phyloP scores from a whole-genome alignment of 2,797 vertebrate species.

The Clamator glandarius region DNA sequence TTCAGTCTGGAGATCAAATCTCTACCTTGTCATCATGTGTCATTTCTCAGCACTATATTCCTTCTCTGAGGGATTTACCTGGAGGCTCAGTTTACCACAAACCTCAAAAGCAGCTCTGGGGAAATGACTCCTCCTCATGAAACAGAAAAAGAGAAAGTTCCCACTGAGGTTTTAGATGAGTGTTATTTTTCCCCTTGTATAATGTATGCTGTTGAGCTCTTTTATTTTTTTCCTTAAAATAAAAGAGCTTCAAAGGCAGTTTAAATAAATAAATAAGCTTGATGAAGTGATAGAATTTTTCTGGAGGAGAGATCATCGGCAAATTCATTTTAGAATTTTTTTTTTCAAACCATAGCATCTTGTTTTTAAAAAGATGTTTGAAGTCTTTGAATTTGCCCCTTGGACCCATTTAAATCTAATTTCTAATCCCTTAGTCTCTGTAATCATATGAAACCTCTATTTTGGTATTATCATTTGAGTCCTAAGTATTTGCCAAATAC shows the following conservation, averaged over 20 bases:
- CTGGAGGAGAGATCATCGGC: slow-evolving; percentile 56
- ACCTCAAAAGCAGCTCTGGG: background rate
- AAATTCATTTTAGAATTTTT: slow-evolving; percentile 56
- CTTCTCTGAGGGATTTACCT: background rate
- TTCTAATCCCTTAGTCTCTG: slow-evolving; percentile 68
- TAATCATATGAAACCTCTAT: slow-evolving; percentile 66
- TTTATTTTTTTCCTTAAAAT: slow-evolving; percentile 4
- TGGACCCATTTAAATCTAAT: slow-evolving; percentile 72
- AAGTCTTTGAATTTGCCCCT: slow-evolving; percentile 71
- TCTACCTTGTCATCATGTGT: background rate
- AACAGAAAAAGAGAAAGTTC: slow-evolving; percentile 40
- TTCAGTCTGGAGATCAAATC: fast-evolving
- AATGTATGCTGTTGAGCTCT: slow-evolving; percentile 49
- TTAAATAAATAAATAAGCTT: slow-evolving; percentile 71
- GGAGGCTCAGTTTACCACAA: background rate
- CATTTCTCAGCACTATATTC: background rate
- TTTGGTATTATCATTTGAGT: slow-evolving; percentile 67
- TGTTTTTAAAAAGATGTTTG: slow-evolving; percentile 63
- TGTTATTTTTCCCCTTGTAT: slow-evolving; percentile 53
- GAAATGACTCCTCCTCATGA: background rate
- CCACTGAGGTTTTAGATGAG: slow-evolving; percentile 18
- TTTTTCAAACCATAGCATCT: slow-evolving; percentile 42
- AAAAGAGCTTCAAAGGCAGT: slow-evolving; percentile 71
- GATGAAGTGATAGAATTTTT: slow-evolving; percentile 68
- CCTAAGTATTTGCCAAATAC: slow-evolving; percentile 57